phyloP scores from a whole-genome alignment of 2,888 invertebrate species.

The Micoletzkya japonica region DNA sequence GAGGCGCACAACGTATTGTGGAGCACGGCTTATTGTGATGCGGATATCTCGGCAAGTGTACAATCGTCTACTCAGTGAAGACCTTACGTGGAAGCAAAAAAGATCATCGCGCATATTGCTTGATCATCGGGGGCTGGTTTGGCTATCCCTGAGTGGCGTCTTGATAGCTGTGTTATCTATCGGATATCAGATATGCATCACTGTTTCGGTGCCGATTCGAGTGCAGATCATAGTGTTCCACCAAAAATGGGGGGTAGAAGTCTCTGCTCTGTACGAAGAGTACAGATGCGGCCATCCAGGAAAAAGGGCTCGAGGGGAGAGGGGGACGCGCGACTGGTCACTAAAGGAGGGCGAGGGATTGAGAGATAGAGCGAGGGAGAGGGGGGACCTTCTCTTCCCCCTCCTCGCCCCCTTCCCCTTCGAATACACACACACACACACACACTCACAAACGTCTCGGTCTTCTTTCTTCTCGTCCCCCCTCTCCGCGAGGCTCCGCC shows the following conservation, averaged over 20 bases:
- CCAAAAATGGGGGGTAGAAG: slow-evolving; percentile 4
- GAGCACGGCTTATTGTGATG: no score
- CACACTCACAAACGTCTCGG: background rate
- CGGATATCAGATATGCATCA: no score
- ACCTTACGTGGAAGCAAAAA: no score
- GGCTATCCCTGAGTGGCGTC: no score
- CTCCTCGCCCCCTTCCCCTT: background rate
- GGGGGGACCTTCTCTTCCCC: background rate
- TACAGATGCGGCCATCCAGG: slow-evolving; percentile 13
- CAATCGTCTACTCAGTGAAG: no score
- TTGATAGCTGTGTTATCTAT: no score
- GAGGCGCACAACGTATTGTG: no score
- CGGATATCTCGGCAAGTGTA: no score
- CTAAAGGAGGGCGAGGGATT: background rate
- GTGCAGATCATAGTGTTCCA: no score
- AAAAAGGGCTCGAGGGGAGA: background rate
- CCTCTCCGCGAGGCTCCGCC: background rate
- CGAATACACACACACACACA: background rate
- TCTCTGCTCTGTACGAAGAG: slow-evolving; percentile 5
- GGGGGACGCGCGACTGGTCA: background rate
- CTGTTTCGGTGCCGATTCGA: no score
- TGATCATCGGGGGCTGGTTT: no score
- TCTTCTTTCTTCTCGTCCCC: background rate
- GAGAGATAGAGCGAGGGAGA: background rate
- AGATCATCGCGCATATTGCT: no score